Percentiles rank a stretch among this genome's conserved stretches.
Conservation (phyloP, 2,113 vertebrate genomes). For the Eurystomus gularis region DNA sequence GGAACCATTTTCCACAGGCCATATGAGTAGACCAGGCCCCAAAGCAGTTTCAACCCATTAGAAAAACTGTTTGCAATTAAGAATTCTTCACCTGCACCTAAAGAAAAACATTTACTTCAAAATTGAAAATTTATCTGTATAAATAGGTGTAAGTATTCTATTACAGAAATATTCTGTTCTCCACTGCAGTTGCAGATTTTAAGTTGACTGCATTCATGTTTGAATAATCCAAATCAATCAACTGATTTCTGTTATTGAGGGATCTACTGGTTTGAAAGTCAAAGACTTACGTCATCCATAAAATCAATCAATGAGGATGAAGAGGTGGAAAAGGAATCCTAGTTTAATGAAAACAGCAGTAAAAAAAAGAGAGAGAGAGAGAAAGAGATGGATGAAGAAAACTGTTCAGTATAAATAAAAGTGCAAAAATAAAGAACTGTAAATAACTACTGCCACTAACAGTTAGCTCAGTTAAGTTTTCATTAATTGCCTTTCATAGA, state of each 20-base stretch:
- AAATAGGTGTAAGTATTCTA: background rate
- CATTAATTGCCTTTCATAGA: slow-evolving; percentile 39
- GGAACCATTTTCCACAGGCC: background rate
- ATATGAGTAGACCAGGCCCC: background rate
- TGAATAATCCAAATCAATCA: slow-evolving; percentile 65
- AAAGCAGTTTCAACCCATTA: background rate
- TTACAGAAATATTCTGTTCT: background rate
- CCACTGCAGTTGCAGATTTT: background rate
- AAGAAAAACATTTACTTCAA: background rate
- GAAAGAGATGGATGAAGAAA: slow-evolving; percentile 76
- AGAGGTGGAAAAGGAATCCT: slow-evolving; percentile 94
- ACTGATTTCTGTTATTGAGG: slow-evolving; percentile 56
- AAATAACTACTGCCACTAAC: slow-evolving; percentile 62
- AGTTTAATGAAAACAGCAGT: slow-evolving; percentile 83
- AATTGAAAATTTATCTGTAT: background rate
- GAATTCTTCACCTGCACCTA: background rate
- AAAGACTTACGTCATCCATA: slow-evolving; percentile 96
- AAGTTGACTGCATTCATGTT: slow-evolving; percentile 68
- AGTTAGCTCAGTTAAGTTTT: slow-evolving; percentile 25
- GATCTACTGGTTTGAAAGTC: slow-evolving; percentile 73
- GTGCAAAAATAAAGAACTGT: slow-evolving; percentile 68
- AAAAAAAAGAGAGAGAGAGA: slow-evolving; percentile 77
- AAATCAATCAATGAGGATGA: slow-evolving; percentile 97
- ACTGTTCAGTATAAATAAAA: slow-evolving; percentile 71
- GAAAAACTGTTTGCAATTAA: background rate